A percentile compares a stretch with the other conserved stretches of the same genome.
Evolutionary conservation across 1,140 invertebrate species (phyloP).

Genomic region (Campoletis sonorensis): DNA sequence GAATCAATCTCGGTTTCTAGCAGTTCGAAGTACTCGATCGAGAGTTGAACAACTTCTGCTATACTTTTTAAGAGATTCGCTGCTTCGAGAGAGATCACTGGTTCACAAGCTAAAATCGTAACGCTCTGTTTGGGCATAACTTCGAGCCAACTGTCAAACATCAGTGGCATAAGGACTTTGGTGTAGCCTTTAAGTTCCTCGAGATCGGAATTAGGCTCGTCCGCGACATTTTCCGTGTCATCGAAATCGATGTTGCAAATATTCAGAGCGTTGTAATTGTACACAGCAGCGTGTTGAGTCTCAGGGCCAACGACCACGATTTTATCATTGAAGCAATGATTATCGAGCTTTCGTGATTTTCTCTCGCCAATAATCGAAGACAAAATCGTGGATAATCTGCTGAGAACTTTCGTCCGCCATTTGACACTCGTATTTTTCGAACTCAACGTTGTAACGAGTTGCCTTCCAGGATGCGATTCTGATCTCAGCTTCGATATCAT

Average conservation of each 20-base stretch:
- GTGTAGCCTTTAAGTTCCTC: constrained; percentile 75
- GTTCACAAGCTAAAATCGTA: constrained; percentile 65
- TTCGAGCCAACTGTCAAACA: constrained; percentile 86
- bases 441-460: constrained; percentile 80
- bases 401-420: constrained; percentile 86
- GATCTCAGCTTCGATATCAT: constrained; percentile 85
- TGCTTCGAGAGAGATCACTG: constrained; percentile 77
- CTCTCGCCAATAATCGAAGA: constrained; percentile 69
- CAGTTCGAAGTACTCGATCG: constrained; percentile 77
- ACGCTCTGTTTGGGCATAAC: constrained; percentile 76
- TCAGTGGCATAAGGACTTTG: constrained; percentile 81
- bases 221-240: constrained; percentile 18
- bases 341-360: constrained; percentile 49
- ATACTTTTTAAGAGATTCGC: constrained; percentile 77
- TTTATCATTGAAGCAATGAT: constrained; percentile 27
- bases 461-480: constrained; percentile 80
- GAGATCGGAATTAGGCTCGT: constrained; percentile 53
- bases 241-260: constrained; percentile 60
- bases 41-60: constrained; percentile 77
- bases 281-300: constrained; percentile 57
- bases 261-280: constrained; percentile 51
- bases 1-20: constrained; percentile 64
- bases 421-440: constrained; percentile 83
- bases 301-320: constrained; percentile 48
- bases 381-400: constrained; percentile 81